Evolutionary conservation across 2,888 invertebrate species (phyloP), one percentile per base, ranked within the genome.

Genomic region (Creontiades dilutus): DNA sequence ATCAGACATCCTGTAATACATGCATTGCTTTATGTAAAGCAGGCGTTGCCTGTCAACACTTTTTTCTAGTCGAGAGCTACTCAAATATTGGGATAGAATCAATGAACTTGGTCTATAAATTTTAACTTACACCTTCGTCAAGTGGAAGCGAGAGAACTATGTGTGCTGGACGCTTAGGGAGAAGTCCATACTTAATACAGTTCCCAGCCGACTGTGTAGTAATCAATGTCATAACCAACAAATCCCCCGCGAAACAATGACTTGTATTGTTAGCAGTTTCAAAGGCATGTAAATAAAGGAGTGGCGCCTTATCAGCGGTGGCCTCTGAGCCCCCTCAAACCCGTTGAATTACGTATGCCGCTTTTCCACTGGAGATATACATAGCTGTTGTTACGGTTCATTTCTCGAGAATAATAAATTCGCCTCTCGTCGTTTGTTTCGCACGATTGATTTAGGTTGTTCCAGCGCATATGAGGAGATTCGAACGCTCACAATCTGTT

Each of bases 281-380:
- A 68, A 68, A 68, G 68, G 68, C 68, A 68, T 68, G 68, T 68
- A 68, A 68, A 68, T 68, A 68, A 68, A 68, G 23, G 68, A 68
- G 68, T 68, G 23, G 0, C 68, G 68, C 68, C 68, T 68, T 68
- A 68, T 68, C 68, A 68, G 68, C 68, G 68, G 68, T 68, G 23
- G 19, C 19, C 61, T 61, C 7, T 68, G 68, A 68, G 68, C 68
- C 68, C 68, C 68, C 68, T 68, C 68, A 68, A 68, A 68, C 68
- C 68, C 68, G 68, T 13, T 68, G 68, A 68, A 68, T 68, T 68
- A 23, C 68, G 68, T 68, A 68, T 68, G 68, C 5, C 23, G 68
- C 68, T 68, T 68, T 27, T 27, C 68, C 68, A 68, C 68, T 23
- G 68, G 23, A 23, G 68, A 23, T 68, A 23, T 23, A 23, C 23